A percentile compares a stretch with the other conserved stretches of the same genome.
Evolutionary conservation across 2,113 vertebrate species (phyloP).

Genomic region (Microcebus murinus): DNA sequence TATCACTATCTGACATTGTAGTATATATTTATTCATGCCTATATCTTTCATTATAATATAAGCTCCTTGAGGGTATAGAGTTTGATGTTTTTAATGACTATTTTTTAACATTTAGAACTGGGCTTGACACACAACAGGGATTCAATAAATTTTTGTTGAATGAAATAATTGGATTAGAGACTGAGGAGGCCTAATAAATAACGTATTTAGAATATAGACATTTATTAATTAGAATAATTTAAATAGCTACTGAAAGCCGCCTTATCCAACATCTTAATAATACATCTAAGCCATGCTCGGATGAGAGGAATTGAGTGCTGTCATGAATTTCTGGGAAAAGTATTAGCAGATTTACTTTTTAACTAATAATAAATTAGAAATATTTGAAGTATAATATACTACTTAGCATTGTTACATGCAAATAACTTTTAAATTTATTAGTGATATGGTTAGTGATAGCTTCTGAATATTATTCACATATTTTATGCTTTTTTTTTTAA

Average conservation of each 20-base stretch:
- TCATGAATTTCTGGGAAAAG: not conserved
- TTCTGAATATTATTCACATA: not conserved
- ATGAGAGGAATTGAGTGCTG: not conserved
- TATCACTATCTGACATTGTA: not conserved
- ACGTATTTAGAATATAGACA: not conserved
- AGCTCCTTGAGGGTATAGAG: not conserved
- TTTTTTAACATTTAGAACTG: not conserved
- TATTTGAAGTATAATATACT: not conserved
- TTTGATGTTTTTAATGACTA: not conserved
- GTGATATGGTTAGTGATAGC: not conserved
- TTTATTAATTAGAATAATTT: not conserved
- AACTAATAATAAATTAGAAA: not conserved
- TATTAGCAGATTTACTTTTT: not conserved
- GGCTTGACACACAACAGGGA: not conserved
- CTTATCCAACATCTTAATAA: not conserved
- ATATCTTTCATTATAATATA: not conserved
- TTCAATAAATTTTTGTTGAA: not conserved
- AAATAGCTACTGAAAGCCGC: not conserved
- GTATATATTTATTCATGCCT: not conserved
- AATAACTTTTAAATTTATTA: not conserved
- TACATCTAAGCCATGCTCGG: not conserved
- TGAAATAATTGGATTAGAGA: not conserved
- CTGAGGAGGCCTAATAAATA: not conserved
- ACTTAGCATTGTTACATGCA: not conserved
- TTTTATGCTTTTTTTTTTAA: not conserved